These are phyloP conservation scores for Andricus quercusramuli DNA, from an alignment of 2,888 invertebrate genomes.

Conservation along the genomic window DNA sequence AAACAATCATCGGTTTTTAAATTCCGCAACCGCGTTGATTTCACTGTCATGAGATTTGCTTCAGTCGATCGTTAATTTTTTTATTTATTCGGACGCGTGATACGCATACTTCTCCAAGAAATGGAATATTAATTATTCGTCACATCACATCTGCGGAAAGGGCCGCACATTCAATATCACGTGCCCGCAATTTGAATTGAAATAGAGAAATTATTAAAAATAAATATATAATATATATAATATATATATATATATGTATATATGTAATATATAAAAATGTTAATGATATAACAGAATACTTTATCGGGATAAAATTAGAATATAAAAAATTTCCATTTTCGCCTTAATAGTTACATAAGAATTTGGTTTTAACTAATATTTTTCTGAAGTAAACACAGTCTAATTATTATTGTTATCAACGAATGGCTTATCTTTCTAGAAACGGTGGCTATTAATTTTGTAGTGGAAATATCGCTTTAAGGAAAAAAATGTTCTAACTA, in stretches of 20 bases:
- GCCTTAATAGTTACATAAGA: not conserved
- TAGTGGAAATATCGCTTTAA: not conserved
- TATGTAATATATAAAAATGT: no score
- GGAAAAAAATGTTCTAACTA: not conserved
- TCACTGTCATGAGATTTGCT: not conserved
- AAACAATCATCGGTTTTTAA: not conserved
- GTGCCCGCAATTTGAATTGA: not conserved
- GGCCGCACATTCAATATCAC: not conserved
- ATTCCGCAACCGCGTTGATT: not conserved
- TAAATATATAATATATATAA: no score
- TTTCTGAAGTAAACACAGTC: not conserved
- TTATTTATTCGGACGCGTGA: slow-evolving; percentile 29
- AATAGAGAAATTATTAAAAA: not conserved
- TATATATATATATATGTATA: no score
- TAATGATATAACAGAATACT: no score
- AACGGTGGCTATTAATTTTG: slow-evolving; percentile 1
- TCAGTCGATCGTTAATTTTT: slow-evolving; percentile 16
- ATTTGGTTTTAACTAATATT: not conserved
- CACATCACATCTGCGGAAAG: not conserved
- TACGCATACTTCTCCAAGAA: slow-evolving; percentile 18
- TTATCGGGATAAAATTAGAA: no score
- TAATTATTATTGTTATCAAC: slow-evolving; percentile 20
- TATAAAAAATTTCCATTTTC: not conserved
- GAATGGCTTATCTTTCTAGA: slow-evolving; percentile 8
- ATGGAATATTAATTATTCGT: slow-evolving; percentile 34